A percentile compares a stretch with the other conserved stretches of the same genome.
These are phyloP conservation scores for Hemaris fuciformis DNA, from an alignment of 2,888 invertebrate genomes.

Conservation along the genomic window DNA sequence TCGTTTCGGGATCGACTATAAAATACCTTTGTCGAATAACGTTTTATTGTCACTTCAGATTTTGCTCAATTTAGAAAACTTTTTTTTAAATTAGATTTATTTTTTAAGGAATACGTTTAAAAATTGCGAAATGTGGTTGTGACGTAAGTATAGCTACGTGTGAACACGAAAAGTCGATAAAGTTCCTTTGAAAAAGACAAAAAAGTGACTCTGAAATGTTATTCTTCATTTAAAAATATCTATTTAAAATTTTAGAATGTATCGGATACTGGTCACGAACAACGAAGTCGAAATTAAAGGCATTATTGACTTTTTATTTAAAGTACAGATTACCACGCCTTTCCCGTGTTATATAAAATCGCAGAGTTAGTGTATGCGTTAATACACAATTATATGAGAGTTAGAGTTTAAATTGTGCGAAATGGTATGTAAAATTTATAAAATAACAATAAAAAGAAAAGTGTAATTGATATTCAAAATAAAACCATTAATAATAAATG, in stretches of 20 bases:
- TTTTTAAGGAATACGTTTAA: slow-evolving; percentile 44
- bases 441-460: slow-evolving; percentile 61
- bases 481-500: slow-evolving; percentile 74
- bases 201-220: slow-evolving; percentile 70
- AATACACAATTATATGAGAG: slow-evolving; percentile 49
- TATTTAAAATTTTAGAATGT: slow-evolving; percentile 27
- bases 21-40: slow-evolving; percentile 55
- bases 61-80: slow-evolving; percentile 73
- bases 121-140: slow-evolving; percentile 67
- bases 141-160: slow-evolving; percentile 62
- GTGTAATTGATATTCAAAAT: slow-evolving; percentile 76
- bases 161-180: slow-evolving; percentile 38
- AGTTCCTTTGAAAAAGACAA: slow-evolving; percentile 58
- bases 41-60: slow-evolving; percentile 70
- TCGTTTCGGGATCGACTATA: slow-evolving; percentile 11
- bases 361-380: slow-evolving; percentile 34
- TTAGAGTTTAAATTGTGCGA: slow-evolving; percentile 45
- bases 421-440: slow-evolving; percentile 64
- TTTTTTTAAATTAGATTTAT: slow-evolving; percentile 46
- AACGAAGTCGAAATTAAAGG: slow-evolving; percentile 35
- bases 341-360: slow-evolving; percentile 22
- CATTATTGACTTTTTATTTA: slow-evolving; percentile 15
- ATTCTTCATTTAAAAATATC: slow-evolving; percentile 45
- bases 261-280: slow-evolving; percentile 24
- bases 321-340: slow-evolving; percentile 13